Evolutionary conservation across 1,140 invertebrate genomes (phyloP), one percentile per base, ranked within the genome.

Genomic region (Alviniconcha marisindica): DNA sequence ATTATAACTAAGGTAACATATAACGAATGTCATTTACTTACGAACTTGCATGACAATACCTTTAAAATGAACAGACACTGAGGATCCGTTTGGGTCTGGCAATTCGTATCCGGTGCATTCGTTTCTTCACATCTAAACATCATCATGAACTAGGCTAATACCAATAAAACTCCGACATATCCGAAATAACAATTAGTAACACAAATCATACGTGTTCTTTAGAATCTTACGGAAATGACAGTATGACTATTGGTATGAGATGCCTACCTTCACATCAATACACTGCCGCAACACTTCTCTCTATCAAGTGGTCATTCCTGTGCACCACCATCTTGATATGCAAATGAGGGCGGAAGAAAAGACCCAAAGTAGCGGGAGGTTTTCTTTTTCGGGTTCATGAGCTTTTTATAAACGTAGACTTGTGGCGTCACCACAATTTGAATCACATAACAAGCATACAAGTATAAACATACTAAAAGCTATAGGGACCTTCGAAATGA

Each of bases 281-380:
- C 69, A 71, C 69, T 36, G 40, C 24, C 36, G 21, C 18, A 40
- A 71, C 69, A 71, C 69, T 71, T 71, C 24, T 40, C 33, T 71
- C 38, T 33, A 71, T 33, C 69, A 71, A 71, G 69, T 71, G 69
- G 69, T 71, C 69, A 40, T 71, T 40, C 69, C 69, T 40, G 24
- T 71, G 69, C 69, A 40, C 69, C 69, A 71, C 69, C 69, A 71
- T 71, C 69, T 71, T 71, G 69, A 71, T 71, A 71, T 71, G 69
- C 69, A 71, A 71, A 71, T 71, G 69, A 71, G 69, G 36, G 15
- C 69, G 69, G 36, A 71, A 71, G 36, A 33, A 71, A 33, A 31
- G 36, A 71, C 24, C 24, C 33, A 36, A 40, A 14, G 36, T 3
- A 40, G 69, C 18, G 69, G 28, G 36, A 71, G 44, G 44, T 48